Percentiles rank a stretch among this genome's conserved stretches.
phyloP scores from a whole-genome alignment of 2,113 vertebrate species.

The Pollachius pollachius region DNA sequence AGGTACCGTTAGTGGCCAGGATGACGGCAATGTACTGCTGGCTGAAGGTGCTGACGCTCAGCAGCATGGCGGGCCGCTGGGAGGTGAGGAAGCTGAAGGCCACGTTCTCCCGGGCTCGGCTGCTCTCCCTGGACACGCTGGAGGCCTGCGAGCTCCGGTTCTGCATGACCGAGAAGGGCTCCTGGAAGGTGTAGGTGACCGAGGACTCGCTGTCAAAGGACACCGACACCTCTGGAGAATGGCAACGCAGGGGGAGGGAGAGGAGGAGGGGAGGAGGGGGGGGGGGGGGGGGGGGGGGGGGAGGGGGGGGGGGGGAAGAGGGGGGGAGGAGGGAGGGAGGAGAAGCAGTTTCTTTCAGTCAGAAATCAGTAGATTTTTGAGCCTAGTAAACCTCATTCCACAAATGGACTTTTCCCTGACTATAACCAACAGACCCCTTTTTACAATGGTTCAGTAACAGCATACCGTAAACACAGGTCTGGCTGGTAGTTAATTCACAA shows the following conservation, averaged over 20 bases:
- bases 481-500: no score
- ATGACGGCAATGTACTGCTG: constrained; percentile 88
- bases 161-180: constrained; percentile 91
- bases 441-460: no score
- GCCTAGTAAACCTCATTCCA: no score
- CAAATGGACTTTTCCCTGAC: no score
- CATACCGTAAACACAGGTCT: no score
- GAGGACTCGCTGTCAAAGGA: constrained; percentile 88
- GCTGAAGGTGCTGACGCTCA: constrained; percentile 85
- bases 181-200: constrained; percentile 90
- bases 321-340: no score
- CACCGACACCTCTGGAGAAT: constrained; percentile 87
- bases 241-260: not conserved
- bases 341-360: no score
- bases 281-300: not conserved
- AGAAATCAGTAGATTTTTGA: no score
- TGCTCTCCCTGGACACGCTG: constrained; percentile 78
- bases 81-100: constrained; percentile 88
- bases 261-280: not conserved
- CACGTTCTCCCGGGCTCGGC: constrained; percentile 82
- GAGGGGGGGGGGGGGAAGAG: not conserved
- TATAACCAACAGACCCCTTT: no score
- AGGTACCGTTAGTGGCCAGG: constrained; percentile 86
- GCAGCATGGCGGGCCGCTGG: constrained; percentile 85
- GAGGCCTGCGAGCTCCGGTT: constrained; percentile 82